Evolutionary conservation across 2,888 invertebrate species (phyloP).

Genomic region (Gymnoscelis rufifasciata): DNA sequence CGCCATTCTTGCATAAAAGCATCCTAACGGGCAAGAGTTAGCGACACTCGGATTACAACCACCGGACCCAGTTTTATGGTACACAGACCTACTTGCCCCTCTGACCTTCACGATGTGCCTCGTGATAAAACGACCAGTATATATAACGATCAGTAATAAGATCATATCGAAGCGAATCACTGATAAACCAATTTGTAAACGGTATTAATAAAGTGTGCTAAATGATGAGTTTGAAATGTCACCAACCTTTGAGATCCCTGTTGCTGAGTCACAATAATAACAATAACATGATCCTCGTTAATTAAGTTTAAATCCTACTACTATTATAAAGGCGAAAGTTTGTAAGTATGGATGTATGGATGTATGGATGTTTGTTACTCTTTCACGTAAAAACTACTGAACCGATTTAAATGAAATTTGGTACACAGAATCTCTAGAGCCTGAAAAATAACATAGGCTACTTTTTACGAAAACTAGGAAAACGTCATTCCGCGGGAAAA

Average conservation of each 20-base stretch:
- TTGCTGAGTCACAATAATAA: background rate
- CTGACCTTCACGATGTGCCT: slow-evolving; percentile 46
- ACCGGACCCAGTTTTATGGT: slow-evolving; percentile 46
- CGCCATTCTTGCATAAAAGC: slow-evolving; percentile 31
- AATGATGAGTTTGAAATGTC: background rate
- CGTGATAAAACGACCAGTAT: background rate
- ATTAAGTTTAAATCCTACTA: no score
- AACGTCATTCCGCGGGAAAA: no score
- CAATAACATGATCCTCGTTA: no score
- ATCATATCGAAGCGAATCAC: background rate
- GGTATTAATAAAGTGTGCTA: slow-evolving; percentile 1
- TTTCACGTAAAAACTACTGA: no score
- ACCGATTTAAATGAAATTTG: no score
- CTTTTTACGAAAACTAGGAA: no score
- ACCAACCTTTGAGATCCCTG: background rate
- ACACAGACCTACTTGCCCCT: slow-evolving; percentile 50
- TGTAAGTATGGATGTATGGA: no score
- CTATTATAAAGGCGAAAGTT: no score
- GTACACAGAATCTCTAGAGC: no score
- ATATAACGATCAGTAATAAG: background rate
- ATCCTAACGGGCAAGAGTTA: slow-evolving; percentile 40
- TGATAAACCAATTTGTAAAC: slow-evolving; percentile 13
- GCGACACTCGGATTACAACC: slow-evolving; percentile 54
- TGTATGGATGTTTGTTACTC: no score
- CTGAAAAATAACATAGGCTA: no score